Percentiles rank a stretch among this genome's conserved stretches.
These are phyloP conservation scores for Deroplatys truncata DNA, from an alignment of 2,888 invertebrate species.

Conservation along the genomic window DNA sequence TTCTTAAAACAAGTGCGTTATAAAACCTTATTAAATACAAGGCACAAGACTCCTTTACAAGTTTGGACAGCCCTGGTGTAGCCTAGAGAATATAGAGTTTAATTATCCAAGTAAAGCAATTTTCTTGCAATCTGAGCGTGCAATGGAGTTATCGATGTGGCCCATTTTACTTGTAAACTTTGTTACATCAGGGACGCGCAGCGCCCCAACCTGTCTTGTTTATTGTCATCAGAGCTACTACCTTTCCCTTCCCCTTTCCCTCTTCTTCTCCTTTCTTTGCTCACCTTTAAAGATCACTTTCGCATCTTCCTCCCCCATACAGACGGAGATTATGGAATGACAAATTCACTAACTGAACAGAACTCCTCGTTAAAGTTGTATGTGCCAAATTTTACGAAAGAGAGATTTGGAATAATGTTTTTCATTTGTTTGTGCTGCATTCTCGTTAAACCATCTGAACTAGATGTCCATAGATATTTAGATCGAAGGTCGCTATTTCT, in stretches of 20 bases:
- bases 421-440: too few species aligned
- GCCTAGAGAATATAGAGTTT: neutral
- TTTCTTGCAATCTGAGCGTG: neutral
- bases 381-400: too few species aligned
- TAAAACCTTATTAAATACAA: neutral
- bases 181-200: neutral
- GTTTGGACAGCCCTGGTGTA: neutral
- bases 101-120: neutral
- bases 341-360: too few species aligned
- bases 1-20: too few species aligned
- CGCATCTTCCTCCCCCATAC: neutral
- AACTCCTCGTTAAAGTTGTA: too few species aligned
- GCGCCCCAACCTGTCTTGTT: neutral
- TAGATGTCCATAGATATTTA: too few species aligned
- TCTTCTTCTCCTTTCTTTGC: neutral
- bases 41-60: neutral
- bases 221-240: neutral
- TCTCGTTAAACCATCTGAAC: too few species aligned
- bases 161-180: neutral
- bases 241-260: neutral
- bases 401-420: too few species aligned
- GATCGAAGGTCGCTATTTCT: too few species aligned
- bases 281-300: neutral
- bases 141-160: neutral
- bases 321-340: too few species aligned